A percentile compares a stretch with the other conserved stretches of the same genome.
These are phyloP conservation scores for Calyptomena viridis DNA, from an alignment of 2,113 vertebrate species.

Conservation along the genomic window DNA sequence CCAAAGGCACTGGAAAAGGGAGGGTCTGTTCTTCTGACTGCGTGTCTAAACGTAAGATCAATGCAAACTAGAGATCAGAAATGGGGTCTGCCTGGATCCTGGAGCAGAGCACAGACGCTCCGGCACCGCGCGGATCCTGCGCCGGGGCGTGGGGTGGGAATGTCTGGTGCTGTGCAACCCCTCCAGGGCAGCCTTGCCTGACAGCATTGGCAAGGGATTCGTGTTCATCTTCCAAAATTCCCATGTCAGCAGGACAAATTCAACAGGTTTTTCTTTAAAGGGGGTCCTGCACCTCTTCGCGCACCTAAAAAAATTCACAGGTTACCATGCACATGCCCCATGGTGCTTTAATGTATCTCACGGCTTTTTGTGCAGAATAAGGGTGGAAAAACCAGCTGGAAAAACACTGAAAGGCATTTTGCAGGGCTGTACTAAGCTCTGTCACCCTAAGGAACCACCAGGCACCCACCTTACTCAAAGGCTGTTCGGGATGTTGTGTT, in stretches of 20 bases:
- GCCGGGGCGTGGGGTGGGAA: background rate
- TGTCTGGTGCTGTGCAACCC: background rate
- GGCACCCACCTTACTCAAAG: conserved; percentile 57
- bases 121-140: background rate
- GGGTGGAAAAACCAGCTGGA: background rate
- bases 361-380: background rate
- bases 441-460: background rate
- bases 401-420: background rate
- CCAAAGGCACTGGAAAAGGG: conserved; percentile 82
- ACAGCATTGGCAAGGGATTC: background rate
- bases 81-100: background rate
- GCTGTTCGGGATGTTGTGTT: conserved; percentile 29
- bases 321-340: background rate
- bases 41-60: conserved; percentile 79
- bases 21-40: conserved; percentile 81
- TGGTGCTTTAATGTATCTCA: background rate
- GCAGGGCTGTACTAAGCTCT: background rate
- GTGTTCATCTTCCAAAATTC: background rate
- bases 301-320: background rate
- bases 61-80: conserved; percentile 77
- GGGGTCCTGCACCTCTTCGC: background rate
- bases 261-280: background rate
- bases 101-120: background rate
- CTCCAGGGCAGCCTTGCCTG: background rate
- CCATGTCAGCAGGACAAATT: background rate